A percentile compares a stretch with the other conserved stretches of the same genome.
phyloP scores from a whole-genome alignment of 1,140 invertebrate species.

The Camponotus floridanus region DNA sequence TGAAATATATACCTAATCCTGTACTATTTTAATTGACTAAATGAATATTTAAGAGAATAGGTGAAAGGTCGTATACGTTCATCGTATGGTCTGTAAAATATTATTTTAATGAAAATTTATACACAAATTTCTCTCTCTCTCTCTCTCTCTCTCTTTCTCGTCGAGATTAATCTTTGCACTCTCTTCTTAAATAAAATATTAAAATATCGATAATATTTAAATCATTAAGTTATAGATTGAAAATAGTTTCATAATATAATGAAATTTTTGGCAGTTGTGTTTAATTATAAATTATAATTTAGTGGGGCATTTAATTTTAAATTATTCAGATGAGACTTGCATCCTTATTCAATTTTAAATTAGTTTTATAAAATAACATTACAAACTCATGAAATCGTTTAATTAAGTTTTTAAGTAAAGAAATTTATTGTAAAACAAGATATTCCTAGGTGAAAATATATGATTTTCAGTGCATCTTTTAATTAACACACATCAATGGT shows the following conservation, averaged over 20 bases:
- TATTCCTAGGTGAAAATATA: background rate
- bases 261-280: background rate
- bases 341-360: background rate
- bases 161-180: background rate
- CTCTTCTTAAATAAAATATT: background rate
- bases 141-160: too few species aligned
- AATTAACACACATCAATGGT: background rate
- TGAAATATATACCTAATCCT: conserved; percentile 32
- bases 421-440: background rate
- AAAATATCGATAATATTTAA: background rate
- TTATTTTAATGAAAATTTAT: background rate
- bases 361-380: background rate
- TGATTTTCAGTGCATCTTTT: background rate
- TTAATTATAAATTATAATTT: too few species aligned
- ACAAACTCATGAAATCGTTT: background rate
- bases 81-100: background rate
- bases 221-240: background rate
- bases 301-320: too few species aligned
- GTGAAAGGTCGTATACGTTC: background rate
- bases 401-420: background rate
- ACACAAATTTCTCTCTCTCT: background rate
- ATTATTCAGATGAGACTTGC: background rate
- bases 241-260: background rate
- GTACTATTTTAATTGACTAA: background rate
- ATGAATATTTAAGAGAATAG: conserved; percentile 26